phyloP scores from a whole-genome alignment of 2,113 vertebrate genomes.

The Syrmaticus mikado region DNA sequence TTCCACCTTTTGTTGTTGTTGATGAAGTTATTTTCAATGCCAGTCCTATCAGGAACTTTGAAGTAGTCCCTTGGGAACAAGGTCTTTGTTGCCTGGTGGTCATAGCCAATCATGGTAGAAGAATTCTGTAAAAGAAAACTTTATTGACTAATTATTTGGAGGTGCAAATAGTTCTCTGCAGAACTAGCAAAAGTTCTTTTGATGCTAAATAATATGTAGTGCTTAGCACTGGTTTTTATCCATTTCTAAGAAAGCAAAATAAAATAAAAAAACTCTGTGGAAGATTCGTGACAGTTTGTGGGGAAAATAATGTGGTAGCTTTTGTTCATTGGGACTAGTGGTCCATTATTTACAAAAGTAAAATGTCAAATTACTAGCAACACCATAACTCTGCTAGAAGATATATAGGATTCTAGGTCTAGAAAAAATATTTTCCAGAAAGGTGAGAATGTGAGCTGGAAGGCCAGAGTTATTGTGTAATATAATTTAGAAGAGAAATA shows the following conservation, averaged over 20 bases:
- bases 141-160: not conserved
- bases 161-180: not conserved
- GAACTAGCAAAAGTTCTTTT: not conserved
- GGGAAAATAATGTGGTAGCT: not conserved
- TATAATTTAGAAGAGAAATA: not conserved
- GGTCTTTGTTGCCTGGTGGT: not conserved
- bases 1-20: not conserved
- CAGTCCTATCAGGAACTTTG: not conserved
- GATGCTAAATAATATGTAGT: not conserved
- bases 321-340: not conserved
- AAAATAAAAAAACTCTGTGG: not conserved
- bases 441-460: not conserved
- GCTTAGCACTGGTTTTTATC: not conserved
- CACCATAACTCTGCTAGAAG: not conserved
- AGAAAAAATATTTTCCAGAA: not conserved
- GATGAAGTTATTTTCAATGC: not conserved
- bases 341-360: not conserved
- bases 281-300: not conserved
- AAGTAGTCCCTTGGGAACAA: not conserved
- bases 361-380: not conserved
- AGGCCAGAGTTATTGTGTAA: not conserved
- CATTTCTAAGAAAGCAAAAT: not conserved
- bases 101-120: not conserved
- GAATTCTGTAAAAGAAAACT: not conserved
- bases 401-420: not conserved